phyloP scores from a whole-genome alignment of 2,888 invertebrate species.

The Torymus auratus region DNA sequence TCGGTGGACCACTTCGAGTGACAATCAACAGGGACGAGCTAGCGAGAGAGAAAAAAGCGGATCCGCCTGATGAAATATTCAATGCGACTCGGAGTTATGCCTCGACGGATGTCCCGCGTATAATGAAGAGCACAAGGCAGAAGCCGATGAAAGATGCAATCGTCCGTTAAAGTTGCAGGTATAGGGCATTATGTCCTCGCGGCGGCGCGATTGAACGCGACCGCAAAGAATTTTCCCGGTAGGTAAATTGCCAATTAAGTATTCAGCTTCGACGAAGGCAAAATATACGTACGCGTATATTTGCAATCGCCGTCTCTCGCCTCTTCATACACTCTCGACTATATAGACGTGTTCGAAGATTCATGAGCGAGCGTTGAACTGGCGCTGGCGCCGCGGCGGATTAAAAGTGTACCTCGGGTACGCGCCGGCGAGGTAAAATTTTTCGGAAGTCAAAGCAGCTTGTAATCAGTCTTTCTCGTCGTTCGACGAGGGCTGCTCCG shows the following conservation, averaged over 20 bases:
- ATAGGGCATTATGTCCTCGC: conserved; percentile 43
- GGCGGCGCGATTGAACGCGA: conserved; percentile 1
- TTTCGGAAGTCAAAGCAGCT: conserved; percentile 34
- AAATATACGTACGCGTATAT: too few relatives aligned
- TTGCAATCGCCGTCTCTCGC: too few relatives aligned
- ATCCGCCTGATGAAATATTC: conserved; percentile 74
- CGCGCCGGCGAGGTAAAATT: conserved; percentile 15
- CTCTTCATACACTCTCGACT: too few relatives aligned
- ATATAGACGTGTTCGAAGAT: not conserved
- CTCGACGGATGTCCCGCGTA: conserved; percentile 60
- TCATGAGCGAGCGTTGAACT: not conserved
- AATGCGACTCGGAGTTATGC: conserved; percentile 65
- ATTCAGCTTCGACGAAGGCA: not conserved
- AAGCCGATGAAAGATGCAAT: conserved; percentile 63
- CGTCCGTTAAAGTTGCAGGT: conserved; percentile 62
- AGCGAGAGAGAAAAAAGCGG: conserved; percentile 66
- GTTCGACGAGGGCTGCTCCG: conserved; percentile 45
- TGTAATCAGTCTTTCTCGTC: conserved; percentile 49
- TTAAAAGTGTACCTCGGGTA: conserved; percentile 5
- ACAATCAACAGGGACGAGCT: conserved; percentile 67
- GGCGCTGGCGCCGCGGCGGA: not conserved
- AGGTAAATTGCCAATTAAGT: conserved; percentile 28
- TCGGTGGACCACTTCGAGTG: conserved; percentile 70
- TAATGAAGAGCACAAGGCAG: conserved; percentile 60
- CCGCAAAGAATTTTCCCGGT: conserved; percentile 25